phyloP scores from a whole-genome alignment of 2,888 invertebrate genomes.

The Psococerastis gibbosa region DNA sequence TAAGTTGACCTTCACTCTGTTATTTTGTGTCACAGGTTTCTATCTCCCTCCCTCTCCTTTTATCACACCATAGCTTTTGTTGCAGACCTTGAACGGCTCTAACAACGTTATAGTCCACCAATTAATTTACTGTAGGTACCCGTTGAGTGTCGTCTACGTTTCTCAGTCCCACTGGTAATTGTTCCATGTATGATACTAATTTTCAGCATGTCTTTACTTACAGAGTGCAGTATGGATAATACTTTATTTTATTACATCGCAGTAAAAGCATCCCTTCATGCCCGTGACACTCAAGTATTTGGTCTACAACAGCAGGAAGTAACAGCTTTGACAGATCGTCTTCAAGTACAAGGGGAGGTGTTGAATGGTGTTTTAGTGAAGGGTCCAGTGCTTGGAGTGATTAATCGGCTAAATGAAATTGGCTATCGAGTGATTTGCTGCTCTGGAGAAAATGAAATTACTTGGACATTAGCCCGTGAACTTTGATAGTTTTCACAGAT shows the following conservation, averaged over 20 bases:
- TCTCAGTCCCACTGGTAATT: no score
- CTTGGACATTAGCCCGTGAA: constrained; percentile 69
- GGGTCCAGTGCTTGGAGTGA: constrained; percentile 44
- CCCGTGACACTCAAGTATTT: constrained; percentile 53
- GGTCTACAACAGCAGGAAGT: constrained; percentile 52
- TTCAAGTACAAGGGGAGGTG: constrained; percentile 39
- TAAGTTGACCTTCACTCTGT: no score
- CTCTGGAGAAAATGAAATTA: constrained; percentile 62
- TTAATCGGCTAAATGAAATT: constrained; percentile 55
- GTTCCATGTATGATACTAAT: no score
- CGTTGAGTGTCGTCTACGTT: no score
- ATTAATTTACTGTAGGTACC: no score
- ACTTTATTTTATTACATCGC: constrained; percentile 50
- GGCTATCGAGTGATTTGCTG: constrained; percentile 60
- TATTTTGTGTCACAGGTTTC: no score
- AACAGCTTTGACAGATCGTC: constrained; percentile 48
- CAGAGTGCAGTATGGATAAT: not conserved
- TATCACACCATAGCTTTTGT: no score
- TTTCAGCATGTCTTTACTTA: no score
- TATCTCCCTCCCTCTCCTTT: no score
- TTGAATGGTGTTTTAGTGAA: constrained; percentile 55
- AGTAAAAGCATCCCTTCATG: constrained; percentile 60
- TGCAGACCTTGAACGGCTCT: no score
- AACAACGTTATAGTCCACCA: no score
- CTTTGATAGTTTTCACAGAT: constrained; percentile 22